These are phyloP conservation scores for Drosophila mettleri DNA, from an alignment of 2,888 invertebrate species.

Conservation along the genomic window DNA sequence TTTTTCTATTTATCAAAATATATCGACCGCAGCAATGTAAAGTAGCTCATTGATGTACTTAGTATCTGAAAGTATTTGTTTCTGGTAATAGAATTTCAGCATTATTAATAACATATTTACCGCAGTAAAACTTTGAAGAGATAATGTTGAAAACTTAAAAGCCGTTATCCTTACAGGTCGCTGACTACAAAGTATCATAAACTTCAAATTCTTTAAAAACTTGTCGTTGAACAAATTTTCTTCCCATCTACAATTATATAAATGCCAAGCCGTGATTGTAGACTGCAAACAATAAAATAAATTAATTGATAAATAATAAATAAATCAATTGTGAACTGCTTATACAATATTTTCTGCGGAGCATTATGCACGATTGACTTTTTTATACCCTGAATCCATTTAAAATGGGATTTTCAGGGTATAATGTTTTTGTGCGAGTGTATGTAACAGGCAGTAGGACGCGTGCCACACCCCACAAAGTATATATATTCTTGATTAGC, in stretches of 20 bases:
- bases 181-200: conserved; percentile 83
- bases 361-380: no score
- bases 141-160: conserved; percentile 83
- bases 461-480: no score
- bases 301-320: no score
- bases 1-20: conserved; percentile 64
- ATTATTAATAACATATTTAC: conserved; percentile 45
- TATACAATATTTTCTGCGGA: no score
- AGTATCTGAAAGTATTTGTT: conserved; percentile 71
- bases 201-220: conserved; percentile 72
- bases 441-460: no score
- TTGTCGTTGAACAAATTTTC: conserved; percentile 27
- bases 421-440: no score
- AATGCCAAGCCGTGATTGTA: conserved; percentile 73
- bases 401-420: no score
- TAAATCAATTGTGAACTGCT: no score
- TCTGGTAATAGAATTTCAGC: no score
- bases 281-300: conserved; percentile 62
- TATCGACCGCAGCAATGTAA: conserved; percentile 82
- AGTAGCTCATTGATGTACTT: conserved; percentile 84
- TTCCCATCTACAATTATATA: conserved; percentile 83
- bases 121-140: conserved; percentile 83
- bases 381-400: no score
- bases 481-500: no score
- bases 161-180: conserved; percentile 82